phyloP scores from a whole-genome alignment of 2,113 vertebrate genomes.

The Heterochromis multidens region DNA sequence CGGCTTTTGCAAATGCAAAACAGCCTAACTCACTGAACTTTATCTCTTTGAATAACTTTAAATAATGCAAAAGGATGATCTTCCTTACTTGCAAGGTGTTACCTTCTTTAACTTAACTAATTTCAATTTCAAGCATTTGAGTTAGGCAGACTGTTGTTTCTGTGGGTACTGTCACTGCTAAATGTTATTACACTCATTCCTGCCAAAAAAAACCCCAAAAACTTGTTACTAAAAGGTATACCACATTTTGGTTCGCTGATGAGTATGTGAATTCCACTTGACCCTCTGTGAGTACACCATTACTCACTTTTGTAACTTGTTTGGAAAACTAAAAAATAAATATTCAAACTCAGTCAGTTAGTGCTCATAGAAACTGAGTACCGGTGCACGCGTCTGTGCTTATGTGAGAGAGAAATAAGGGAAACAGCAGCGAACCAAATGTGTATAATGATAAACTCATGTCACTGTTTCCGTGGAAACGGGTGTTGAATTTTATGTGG shows the following conservation, averaged over 20 bases:
- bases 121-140: background rate
- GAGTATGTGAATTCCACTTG: background rate
- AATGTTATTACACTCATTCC: background rate
- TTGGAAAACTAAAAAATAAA: background rate
- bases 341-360: background rate
- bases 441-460: background rate
- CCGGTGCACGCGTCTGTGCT: background rate
- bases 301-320: background rate
- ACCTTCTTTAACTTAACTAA: background rate
- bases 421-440: background rate
- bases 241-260: background rate
- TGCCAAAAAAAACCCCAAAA: background rate
- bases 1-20: background rate
- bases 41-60: background rate
- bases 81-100: background rate
- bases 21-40: background rate
- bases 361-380: background rate
- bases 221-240: background rate
- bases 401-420: background rate
- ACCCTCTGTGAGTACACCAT: background rate
- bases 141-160: background rate
- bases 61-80: background rate
- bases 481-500: background rate
- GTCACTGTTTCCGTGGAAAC: constrained; percentile 42
- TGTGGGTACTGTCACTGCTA: background rate